Conservation (phyloP, 2,113 vertebrate genomes). For the Nanorana parkeri region DNA sequence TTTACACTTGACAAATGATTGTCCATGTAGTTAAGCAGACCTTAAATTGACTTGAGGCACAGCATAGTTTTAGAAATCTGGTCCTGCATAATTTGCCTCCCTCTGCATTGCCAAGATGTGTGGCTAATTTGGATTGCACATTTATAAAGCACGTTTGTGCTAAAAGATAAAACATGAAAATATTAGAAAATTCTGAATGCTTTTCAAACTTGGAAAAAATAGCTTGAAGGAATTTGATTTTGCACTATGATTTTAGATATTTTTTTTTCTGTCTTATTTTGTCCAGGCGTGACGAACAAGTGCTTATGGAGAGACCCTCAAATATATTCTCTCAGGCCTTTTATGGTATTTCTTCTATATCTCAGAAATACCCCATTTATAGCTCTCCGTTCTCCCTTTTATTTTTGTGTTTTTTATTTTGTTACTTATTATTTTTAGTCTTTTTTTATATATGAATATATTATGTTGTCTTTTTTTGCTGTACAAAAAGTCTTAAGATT, state of each 20-base stretch:
- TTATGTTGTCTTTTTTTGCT: conserved; percentile 87
- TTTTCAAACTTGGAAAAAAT: conserved; percentile 60
- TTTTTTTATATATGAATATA: conserved; percentile 79
- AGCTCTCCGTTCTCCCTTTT: conserved; percentile 84
- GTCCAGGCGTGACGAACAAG: conserved; percentile 80
- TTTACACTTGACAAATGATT: conserved; percentile 13
- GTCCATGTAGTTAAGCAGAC: conserved; percentile 25
- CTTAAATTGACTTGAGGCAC: conserved; percentile 26
- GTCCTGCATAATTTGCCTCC: neutral
- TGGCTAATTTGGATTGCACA: conserved; percentile 41
- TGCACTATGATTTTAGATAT: conserved; percentile 73
- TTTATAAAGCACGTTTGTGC: conserved; percentile 35
- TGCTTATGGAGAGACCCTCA: conserved; percentile 77
- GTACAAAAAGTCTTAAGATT: conserved; percentile 93
- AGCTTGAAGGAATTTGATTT: conserved; percentile 81
- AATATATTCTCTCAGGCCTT: conserved; percentile 85
- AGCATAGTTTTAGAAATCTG: conserved; percentile 19
- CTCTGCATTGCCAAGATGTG: conserved; percentile 36
- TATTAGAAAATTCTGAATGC: conserved; percentile 60
- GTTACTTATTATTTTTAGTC: conserved; percentile 84
- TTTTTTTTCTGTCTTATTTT: conserved; percentile 63
- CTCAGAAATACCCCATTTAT: conserved; percentile 84
- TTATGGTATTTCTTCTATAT: conserved; percentile 87
- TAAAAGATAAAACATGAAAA: neutral
- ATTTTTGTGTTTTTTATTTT: conserved; percentile 73